Percentiles rank a stretch among this genome's conserved stretches.
phyloP scores from a whole-genome alignment of 2,113 vertebrate genomes.

The Hydrolagus affinis region DNA sequence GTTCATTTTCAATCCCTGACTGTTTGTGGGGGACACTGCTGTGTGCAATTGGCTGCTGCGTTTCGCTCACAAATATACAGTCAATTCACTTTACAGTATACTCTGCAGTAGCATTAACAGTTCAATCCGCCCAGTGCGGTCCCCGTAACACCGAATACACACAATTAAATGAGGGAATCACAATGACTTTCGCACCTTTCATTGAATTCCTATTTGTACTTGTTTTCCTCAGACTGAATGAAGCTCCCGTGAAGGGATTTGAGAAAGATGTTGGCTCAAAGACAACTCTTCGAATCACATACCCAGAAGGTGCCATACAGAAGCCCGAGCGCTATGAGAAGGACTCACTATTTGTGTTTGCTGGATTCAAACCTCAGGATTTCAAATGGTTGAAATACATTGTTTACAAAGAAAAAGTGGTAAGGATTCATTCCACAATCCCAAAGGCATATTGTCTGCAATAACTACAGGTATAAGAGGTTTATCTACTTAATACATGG shows the following conservation, averaged over 20 bases:
- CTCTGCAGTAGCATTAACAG: background rate
- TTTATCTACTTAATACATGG: background rate
- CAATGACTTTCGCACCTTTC: no score
- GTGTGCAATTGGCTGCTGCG: no score
- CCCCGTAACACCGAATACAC: background rate
- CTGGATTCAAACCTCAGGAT: slow-evolving; percentile 91
- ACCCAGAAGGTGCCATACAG: slow-evolving; percentile 94
- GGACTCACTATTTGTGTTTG: slow-evolving; percentile 87
- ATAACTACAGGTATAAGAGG: slow-evolving; percentile 39
- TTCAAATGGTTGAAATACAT: slow-evolving; percentile 95
- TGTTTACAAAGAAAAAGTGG: slow-evolving; percentile 90
- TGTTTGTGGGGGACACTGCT: no score
- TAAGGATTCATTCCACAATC: slow-evolving; percentile 55
- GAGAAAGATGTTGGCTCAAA: slow-evolving; percentile 87
- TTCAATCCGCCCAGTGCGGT: background rate
- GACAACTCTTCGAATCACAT: slow-evolving; percentile 92
- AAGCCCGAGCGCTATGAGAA: slow-evolving; percentile 80
- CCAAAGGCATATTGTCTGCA: slow-evolving; percentile 36
- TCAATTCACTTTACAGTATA: no score
- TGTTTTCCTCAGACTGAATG: slow-evolving; percentile 72
- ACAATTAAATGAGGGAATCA: background rate
- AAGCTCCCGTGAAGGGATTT: slow-evolving; percentile 79
- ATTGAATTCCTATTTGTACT: background rate
- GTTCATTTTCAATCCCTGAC: no score
- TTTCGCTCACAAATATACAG: no score